Percentiles rank a stretch among this genome's conserved stretches.
Evolutionary conservation across 2,888 invertebrate genomes (phyloP).

Genomic region (Apodemia mormo): DNA sequence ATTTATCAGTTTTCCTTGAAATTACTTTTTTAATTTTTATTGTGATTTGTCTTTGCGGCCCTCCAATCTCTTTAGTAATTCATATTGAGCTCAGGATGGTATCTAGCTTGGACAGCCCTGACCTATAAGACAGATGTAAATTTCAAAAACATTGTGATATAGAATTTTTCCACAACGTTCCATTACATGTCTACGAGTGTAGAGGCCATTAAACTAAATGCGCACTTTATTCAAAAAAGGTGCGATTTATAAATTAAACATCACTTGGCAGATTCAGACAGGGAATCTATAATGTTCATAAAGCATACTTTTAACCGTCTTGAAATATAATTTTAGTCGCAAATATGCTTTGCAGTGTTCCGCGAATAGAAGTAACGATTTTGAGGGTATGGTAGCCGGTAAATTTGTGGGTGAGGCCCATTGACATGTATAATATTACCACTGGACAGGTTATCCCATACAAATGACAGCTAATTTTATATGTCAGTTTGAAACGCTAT

Average conservation of each 20-base stretch:
- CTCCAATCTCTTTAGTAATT: no score
- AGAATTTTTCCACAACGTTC: not conserved
- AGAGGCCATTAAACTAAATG: not conserved
- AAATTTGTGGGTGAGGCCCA: not conserved
- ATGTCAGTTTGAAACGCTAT: no score
- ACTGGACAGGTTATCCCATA: no score
- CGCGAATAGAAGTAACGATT: not conserved
- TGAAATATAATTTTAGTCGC: not conserved
- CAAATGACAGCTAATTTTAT: no score
- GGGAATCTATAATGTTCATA: not conserved
- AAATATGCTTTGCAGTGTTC: no score
- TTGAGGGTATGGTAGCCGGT: not conserved
- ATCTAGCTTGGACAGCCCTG: no score
- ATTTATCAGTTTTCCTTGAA: no score
- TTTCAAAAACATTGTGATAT: slow-evolving; percentile 4
- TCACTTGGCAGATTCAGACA: not conserved
- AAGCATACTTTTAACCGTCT: not conserved
- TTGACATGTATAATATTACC: no score
- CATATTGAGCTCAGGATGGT: no score
- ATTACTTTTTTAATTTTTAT: no score
- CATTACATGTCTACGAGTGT: slow-evolving; percentile 1
- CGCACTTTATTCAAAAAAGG: slow-evolving; percentile 4
- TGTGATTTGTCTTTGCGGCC: no score
- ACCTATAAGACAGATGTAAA: slow-evolving; percentile 4
- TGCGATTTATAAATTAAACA: not conserved